These are phyloP conservation scores for Pseudomyrmex cubaensis DNA, from an alignment of 1,140 invertebrate species.

Conservation along the genomic window DNA sequence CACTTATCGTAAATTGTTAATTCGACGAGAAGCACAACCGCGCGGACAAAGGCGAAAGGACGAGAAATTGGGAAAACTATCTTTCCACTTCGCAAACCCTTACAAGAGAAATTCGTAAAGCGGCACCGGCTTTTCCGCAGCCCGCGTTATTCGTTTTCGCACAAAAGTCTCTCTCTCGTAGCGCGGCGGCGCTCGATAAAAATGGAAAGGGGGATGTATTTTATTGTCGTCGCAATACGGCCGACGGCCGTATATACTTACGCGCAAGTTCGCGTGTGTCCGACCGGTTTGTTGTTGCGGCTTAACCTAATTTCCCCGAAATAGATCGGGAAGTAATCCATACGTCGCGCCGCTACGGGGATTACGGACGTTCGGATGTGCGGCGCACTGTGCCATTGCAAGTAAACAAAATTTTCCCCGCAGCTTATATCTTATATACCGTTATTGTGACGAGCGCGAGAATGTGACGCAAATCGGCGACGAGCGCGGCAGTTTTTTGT, in stretches of 20 bases:
- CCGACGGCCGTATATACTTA: neutral
- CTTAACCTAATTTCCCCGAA: conserved; percentile 32
- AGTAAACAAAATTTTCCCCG: conserved; percentile 26
- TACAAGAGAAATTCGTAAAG: conserved; percentile 3
- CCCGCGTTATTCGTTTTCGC: conserved; percentile 1
- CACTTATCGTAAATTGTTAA: conserved; percentile 9
- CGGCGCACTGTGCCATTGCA: neutral
- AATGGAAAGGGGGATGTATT: neutral
- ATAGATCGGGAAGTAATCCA: conserved; percentile 38
- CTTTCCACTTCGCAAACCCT: neutral
- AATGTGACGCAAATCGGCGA: conserved; percentile 13
- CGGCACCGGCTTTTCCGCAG: neutral
- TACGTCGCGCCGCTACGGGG: conserved; percentile 1
- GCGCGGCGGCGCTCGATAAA: conserved; percentile 8
- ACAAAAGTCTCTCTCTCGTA: neutral
- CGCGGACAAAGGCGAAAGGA: neutral
- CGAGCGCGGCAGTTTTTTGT: neutral
- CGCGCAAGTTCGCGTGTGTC: neutral
- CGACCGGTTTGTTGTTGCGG: conserved; percentile 1
- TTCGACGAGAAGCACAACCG: neutral
- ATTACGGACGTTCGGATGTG: conserved; percentile 20
- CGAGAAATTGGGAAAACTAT: neutral
- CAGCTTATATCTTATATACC: conserved; percentile 1
- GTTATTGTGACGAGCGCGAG: conserved; percentile 23
- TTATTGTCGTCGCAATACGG: neutral